Evolutionary conservation across 2,797 vertebrate species (phyloP).

Genomic region (Poecilia wingei): DNA sequence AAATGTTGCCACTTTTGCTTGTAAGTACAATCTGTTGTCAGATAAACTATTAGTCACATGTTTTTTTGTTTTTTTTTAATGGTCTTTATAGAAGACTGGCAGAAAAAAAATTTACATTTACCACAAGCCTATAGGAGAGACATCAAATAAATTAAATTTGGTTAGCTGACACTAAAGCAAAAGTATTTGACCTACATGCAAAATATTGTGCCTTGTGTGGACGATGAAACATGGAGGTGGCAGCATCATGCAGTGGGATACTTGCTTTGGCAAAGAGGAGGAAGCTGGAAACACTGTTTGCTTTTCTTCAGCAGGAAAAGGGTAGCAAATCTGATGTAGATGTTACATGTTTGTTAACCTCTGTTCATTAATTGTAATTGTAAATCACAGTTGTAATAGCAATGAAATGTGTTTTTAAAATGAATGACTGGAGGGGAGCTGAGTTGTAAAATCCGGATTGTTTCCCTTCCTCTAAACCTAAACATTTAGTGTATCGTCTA

Average conservation of each 20-base stretch:
- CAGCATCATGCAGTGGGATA: not conserved
- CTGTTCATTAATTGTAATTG: no score
- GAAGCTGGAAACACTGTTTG: not conserved
- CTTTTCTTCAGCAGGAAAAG: no score
- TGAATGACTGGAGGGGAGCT: not conserved
- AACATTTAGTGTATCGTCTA: not conserved
- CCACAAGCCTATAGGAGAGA: not conserved
- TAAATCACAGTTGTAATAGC: not conserved
- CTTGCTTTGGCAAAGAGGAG: not conserved
- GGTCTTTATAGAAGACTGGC: not conserved
- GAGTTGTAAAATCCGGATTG: not conserved
- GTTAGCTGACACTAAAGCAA: not conserved
- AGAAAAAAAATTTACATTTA: not conserved
- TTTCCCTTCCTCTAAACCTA: not conserved
- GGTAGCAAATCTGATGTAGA: not conserved
- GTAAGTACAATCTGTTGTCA: not conserved
- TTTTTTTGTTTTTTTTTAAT: no score
- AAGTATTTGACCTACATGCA: not conserved
- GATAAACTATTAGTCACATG: not conserved
- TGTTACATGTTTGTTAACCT: not conserved
- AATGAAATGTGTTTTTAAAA: not conserved
- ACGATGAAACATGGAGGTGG: not conserved
- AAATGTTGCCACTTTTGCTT: not conserved
- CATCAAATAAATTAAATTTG: not conserved
- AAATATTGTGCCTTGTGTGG: not conserved